phyloP scores from a whole-genome alignment of 2,113 vertebrate genomes.

The Perccottus glenii region DNA sequence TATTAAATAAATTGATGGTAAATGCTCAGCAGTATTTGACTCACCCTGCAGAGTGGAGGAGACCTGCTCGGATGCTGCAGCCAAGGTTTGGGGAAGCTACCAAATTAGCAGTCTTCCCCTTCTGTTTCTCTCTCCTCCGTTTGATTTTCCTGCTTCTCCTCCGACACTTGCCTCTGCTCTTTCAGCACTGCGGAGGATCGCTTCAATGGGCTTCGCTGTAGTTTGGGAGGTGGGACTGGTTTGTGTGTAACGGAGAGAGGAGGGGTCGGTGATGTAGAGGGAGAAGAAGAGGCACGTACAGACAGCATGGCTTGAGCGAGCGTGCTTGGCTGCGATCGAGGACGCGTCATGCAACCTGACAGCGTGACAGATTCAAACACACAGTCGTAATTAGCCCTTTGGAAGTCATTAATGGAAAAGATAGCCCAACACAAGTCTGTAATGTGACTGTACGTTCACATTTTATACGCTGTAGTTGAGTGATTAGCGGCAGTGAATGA shows the following conservation, averaged over 20 bases:
- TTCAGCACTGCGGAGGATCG: constrained; percentile 79
- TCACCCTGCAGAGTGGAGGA: constrained; percentile 63
- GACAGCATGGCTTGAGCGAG: constrained; percentile 32
- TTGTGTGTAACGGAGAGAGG: constrained; percentile 28
- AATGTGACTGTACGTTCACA: not conserved
- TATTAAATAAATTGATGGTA: no score
- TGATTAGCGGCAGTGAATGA: not conserved
- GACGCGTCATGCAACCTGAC: constrained; percentile 42
- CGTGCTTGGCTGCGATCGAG: constrained; percentile 33
- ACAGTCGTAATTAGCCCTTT: constrained; percentile 42
- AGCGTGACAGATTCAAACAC: constrained; percentile 42
- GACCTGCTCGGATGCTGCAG: constrained; percentile 56
- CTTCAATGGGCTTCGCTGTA: constrained; percentile 66
- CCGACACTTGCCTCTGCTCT: constrained; percentile 48
- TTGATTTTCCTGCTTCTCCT: constrained; percentile 32
- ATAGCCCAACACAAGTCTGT: constrained; percentile 1
- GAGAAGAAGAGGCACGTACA: constrained; percentile 24
- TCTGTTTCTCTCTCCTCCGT: constrained; percentile 15
- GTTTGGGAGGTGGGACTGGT: constrained; percentile 62
- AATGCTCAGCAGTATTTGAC: constrained; percentile 22
- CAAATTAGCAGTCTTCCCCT: constrained; percentile 55
- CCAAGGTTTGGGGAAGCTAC: constrained; percentile 54
- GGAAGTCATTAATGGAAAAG: constrained; percentile 35
- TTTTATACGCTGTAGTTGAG: not conserved
- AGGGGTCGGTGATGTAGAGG: not conserved